A percentile compares a stretch with the other conserved stretches of the same genome.
These are phyloP conservation scores for Hofmannophila pseudospretella DNA, from an alignment of 2,888 invertebrate species.

Conservation along the genomic window DNA sequence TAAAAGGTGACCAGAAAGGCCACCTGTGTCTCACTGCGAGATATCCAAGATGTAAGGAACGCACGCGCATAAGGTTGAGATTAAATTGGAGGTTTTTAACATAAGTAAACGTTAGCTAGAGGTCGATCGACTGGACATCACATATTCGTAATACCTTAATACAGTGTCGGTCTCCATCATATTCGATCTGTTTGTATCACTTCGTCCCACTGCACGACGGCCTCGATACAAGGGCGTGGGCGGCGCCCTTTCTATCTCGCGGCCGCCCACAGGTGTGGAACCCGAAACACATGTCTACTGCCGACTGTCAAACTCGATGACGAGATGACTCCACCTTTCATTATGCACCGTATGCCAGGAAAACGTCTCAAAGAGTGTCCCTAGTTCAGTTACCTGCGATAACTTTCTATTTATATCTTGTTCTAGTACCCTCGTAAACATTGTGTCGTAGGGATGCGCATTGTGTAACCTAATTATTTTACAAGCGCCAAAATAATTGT, in stretches of 20 bases:
- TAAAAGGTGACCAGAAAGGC: too few species aligned
- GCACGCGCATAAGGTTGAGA: too few species aligned
- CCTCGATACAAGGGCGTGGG: constrained; percentile 53
- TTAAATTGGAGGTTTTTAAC: too few species aligned
- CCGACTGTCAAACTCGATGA: background rate
- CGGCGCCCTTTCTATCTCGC: constrained; percentile 57
- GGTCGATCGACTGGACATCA: too few species aligned
- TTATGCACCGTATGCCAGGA: background rate
- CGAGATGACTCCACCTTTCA: background rate
- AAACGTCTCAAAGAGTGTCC: background rate
- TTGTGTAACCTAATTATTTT: constrained; percentile 1
- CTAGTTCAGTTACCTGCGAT: background rate
- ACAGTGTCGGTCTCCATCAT: background rate
- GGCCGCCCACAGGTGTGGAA: constrained; percentile 50
- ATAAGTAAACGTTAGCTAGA: too few species aligned
- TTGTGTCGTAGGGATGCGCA: background rate
- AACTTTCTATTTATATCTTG: constrained; percentile 9
- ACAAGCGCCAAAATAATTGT: too few species aligned
- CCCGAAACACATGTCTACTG: constrained; percentile 3
- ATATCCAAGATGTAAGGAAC: too few species aligned
- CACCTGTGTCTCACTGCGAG: too few species aligned
- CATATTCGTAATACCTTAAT: too few species aligned
- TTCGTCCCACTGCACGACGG: constrained; percentile 25
- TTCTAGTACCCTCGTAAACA: constrained; percentile 11
- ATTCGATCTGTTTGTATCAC: constrained; percentile 6